A percentile compares a stretch with the other conserved stretches of the same genome.
phyloP scores from a whole-genome alignment of 30 jellyfish, hydroid and myxozoan genomes.

The Rhopilema esculentum region DNA sequence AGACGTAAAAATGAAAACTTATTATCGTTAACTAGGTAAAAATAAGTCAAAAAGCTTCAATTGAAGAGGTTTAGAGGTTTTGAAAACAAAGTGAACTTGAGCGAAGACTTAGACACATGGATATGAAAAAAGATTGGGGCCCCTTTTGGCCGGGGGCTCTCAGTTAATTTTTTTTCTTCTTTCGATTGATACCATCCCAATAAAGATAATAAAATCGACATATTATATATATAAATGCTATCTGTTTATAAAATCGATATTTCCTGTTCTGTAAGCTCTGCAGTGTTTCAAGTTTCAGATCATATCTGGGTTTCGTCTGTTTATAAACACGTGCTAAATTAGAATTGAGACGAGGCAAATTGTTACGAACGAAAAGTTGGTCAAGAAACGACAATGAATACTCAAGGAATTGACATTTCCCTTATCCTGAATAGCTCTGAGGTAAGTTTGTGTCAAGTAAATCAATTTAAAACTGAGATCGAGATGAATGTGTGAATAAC shows the following conservation, averaged over 20 bases:
- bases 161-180: too few relatives aligned
- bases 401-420: slow-evolving; percentile 9
- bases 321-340: not conserved
- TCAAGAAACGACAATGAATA: not conserved
- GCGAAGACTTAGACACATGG: too few relatives aligned
- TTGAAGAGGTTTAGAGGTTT: too few relatives aligned
- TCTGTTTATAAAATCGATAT: not conserved
- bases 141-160: too few relatives aligned
- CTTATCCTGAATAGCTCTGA: slow-evolving; percentile 15
- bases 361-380: not conserved
- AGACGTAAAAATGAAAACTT: too few relatives aligned
- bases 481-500: not conserved
- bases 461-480: not conserved
- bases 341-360: not conserved
- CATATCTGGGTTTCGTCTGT: not conserved
- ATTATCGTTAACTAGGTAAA: too few relatives aligned
- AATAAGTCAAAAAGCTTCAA: too few relatives aligned
- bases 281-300: not conserved
- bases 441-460: not conserved
- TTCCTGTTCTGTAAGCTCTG: not conserved
- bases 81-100: too few relatives aligned
- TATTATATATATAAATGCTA: too few relatives aligned
- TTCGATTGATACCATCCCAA: too few relatives aligned
- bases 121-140: too few relatives aligned
- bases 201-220: too few relatives aligned